Evolutionary conservation across 1,140 invertebrate species (phyloP).

Genomic region (Phymastichus coffea): DNA sequence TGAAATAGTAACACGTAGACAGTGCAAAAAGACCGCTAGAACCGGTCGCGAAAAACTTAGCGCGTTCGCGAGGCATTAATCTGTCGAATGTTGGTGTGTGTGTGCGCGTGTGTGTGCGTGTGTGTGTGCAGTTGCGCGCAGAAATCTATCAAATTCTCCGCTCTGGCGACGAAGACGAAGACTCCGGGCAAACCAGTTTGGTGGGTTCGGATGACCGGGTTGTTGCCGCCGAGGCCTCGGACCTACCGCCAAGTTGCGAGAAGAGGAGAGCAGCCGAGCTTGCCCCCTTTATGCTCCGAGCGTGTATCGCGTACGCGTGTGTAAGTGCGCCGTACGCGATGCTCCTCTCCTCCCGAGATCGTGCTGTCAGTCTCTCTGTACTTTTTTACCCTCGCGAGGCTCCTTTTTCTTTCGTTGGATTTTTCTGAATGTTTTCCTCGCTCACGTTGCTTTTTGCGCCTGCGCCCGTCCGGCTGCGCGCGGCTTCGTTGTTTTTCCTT

Average conservation of each 20-base stretch:
- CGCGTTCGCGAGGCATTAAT: too few species aligned
- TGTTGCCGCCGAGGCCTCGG: slow-evolving; percentile 14
- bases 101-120: neutral
- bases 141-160: slow-evolving; percentile 55
- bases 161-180: too few species aligned
- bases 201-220: slow-evolving; percentile 51
- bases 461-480: neutral
- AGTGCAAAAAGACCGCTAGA: too few species aligned
- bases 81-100: neutral
- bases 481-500: too few species aligned
- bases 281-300: neutral
- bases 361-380: neutral
- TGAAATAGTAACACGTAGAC: too few species aligned
- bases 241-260: slow-evolving; percentile 19
- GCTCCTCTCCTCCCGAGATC: neutral
- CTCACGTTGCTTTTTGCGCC: too few species aligned
- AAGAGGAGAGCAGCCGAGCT: too few species aligned
- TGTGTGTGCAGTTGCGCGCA: neutral
- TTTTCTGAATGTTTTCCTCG: too few species aligned
- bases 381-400: neutral
- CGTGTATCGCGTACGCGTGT: too few species aligned
- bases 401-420: neutral
- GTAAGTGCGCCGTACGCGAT: neutral
- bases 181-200: slow-evolving; percentile 55
- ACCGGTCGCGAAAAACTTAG: too few species aligned